These are phyloP conservation scores for Bellardia pandia DNA, from an alignment of 2,888 invertebrate genomes.

Conservation along the genomic window DNA sequence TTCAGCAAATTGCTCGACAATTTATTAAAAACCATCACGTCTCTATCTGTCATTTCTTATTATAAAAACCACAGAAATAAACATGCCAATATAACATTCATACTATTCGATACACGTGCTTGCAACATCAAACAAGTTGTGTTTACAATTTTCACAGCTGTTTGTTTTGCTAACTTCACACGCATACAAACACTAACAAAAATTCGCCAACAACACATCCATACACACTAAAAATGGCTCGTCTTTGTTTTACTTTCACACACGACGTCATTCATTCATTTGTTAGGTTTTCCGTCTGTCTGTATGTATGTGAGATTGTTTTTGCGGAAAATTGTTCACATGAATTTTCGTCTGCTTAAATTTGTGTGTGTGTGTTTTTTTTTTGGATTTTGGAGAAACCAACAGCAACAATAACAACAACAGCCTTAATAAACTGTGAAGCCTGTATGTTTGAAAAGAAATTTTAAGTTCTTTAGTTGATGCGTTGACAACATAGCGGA, in stretches of 20 bases:
- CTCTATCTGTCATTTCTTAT: conserved; percentile 24
- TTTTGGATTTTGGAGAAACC: conserved; percentile 78
- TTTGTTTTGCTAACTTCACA: conserved; percentile 18
- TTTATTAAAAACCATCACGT: conserved; percentile 17
- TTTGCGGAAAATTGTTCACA: conserved; percentile 68
- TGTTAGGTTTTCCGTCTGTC: conserved; percentile 9
- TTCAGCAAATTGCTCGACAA: conserved; percentile 11
- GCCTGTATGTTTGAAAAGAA: conserved; percentile 48
- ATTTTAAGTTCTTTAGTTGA: conserved; percentile 77
- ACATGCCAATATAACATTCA: conserved; percentile 6
- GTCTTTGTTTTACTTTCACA: conserved; percentile 53
- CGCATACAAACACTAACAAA: conserved; percentile 28
- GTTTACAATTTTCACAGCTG: conserved; percentile 64
- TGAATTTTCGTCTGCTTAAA: conserved; percentile 49
- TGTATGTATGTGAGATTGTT: conserved; percentile 24
- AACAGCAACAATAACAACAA: conserved; percentile 20
- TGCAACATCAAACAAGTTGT: conserved; percentile 74
- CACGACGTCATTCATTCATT: conserved; percentile 64
- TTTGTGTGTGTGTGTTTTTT: conserved; percentile 62
- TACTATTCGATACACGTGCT: conserved; percentile 69
- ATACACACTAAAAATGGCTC: not conserved
- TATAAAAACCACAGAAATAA: not conserved
- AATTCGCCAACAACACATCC: conserved; percentile 8
- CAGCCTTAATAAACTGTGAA: conserved; percentile 41
- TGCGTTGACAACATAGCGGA: conserved; percentile 79